Evolutionary conservation across 2,797 vertebrate genomes (phyloP).

Genomic region (Rhabdophis nuchalis): DNA sequence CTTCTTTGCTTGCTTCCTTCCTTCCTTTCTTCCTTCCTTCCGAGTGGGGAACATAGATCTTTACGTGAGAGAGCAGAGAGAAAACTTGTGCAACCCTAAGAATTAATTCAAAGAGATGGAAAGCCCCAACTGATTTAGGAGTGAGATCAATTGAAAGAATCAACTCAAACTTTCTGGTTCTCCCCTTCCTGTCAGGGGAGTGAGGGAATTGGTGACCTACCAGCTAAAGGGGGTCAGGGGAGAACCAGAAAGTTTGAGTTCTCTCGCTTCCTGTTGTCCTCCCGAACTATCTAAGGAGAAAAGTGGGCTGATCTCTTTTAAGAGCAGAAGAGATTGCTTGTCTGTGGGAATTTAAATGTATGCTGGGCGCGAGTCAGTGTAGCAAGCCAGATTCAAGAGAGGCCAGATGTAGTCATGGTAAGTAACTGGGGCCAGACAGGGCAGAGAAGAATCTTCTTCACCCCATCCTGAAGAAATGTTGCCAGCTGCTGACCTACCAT

Average conservation of each 20-base stretch:
- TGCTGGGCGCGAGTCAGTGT: not conserved
- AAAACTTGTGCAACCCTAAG: slow-evolving; percentile 5
- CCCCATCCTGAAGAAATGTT: not conserved
- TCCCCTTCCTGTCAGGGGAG: not conserved
- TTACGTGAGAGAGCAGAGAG: not conserved
- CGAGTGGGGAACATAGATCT: not conserved
- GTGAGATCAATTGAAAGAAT: not conserved
- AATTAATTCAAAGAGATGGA: slow-evolving; percentile 3
- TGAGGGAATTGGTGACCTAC: not conserved
- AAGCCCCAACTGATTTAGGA: not conserved
- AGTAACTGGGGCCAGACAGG: not conserved
- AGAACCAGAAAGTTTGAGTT: not conserved
- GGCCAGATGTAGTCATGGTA: not conserved
- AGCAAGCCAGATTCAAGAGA: not conserved
- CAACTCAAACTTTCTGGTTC: too few relatives aligned
- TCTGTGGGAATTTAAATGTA: not conserved
- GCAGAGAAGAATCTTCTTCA: not conserved
- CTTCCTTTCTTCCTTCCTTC: not conserved
- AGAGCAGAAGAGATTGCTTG: not conserved
- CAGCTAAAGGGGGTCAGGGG: not conserved
- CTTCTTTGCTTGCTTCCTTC: too few relatives aligned
- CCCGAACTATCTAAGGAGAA: not conserved
- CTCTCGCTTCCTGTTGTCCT: not conserved
- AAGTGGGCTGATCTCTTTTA: not conserved
- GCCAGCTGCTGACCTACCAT: not conserved